Percentiles rank a stretch among this genome's conserved stretches.
Evolutionary conservation across 2,797 vertebrate genomes (phyloP).

Genomic region (Arctocebus calabarensis): DNA sequence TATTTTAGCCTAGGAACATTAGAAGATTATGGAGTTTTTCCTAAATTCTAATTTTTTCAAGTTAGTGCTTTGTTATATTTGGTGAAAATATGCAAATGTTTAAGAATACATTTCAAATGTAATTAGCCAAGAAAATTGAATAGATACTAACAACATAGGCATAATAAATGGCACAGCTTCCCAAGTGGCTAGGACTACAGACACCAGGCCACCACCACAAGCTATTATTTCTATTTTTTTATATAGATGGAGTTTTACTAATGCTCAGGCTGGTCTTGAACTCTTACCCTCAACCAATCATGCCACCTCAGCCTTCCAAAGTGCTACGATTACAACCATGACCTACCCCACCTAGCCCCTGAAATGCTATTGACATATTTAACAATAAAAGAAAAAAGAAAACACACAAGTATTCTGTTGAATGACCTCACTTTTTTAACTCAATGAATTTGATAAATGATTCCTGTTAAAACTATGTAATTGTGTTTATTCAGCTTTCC

Average conservation of each 20-base stretch:
- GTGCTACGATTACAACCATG: neutral
- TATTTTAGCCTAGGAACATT: neutral
- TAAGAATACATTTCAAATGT: conserved; percentile 9
- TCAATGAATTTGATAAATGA: conserved; percentile 70
- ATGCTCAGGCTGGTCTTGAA: neutral
- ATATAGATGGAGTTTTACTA: neutral
- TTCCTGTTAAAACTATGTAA: conserved; percentile 72
- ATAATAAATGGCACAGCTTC: conserved; percentile 22
- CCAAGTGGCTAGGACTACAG: neutral
- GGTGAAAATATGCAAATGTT: conserved; percentile 14
- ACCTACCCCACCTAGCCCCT: neutral
- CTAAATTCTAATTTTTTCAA: neutral
- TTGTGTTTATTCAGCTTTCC: conserved; percentile 80
- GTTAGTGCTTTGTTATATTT: neutral
- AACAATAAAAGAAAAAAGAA: conserved; percentile 59
- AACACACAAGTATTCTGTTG: conserved; percentile 72
- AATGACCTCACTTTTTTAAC: conserved; percentile 80
- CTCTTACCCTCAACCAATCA: neutral
- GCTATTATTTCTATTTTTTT: neutral
- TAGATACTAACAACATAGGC: conserved; percentile 51
- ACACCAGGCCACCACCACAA: neutral
- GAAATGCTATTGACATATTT: conserved; percentile 65
- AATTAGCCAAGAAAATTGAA: conserved; percentile 42
- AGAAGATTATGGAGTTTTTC: neutral
- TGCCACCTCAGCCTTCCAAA: neutral